Percentiles rank a stretch among this genome's conserved stretches.
Evolutionary conservation across 2,888 invertebrate genomes (phyloP).

Genomic region (Polymixis lichenea): DNA sequence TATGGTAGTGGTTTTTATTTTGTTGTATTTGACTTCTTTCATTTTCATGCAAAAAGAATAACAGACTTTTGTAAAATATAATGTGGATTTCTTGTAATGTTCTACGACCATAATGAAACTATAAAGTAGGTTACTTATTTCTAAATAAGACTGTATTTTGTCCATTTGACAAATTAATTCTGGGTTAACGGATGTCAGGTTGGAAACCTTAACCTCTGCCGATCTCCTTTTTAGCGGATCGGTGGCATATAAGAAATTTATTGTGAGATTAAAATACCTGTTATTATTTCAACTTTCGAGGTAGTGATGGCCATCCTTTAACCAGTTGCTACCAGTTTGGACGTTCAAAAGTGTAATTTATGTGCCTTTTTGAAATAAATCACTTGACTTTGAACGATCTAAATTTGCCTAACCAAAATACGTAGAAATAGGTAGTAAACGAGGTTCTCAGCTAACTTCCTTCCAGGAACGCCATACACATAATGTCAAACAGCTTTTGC

Average conservation of each 20-base stretch:
- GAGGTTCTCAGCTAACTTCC: not conserved
- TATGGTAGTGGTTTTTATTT: not conserved
- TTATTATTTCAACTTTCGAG: not conserved
- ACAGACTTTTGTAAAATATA: not conserved
- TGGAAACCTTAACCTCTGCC: no score
- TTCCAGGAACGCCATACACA: not conserved
- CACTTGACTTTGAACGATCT: no score
- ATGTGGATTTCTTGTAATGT: not conserved
- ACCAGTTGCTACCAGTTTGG: not conserved
- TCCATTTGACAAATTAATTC: no score
- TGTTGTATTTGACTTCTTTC: not conserved
- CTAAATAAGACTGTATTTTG: not conserved
- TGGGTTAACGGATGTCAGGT: no score
- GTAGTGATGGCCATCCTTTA: not conserved
- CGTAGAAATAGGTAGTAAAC: not conserved
- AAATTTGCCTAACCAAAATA: not conserved
- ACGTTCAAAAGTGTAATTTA: no score
- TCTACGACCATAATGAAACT: not conserved
- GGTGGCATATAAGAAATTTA: no score
- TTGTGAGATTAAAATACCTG: no score
- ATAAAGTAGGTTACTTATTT: not conserved
- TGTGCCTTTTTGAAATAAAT: no score
- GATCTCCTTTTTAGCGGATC: no score
- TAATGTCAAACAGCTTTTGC: not conserved
- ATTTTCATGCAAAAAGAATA: not conserved